A percentile compares a stretch with the other conserved stretches of the same genome.
Evolutionary conservation across 2,888 invertebrate genomes (phyloP).

Genomic region (Aphelenchoides bicaudatus): DNA sequence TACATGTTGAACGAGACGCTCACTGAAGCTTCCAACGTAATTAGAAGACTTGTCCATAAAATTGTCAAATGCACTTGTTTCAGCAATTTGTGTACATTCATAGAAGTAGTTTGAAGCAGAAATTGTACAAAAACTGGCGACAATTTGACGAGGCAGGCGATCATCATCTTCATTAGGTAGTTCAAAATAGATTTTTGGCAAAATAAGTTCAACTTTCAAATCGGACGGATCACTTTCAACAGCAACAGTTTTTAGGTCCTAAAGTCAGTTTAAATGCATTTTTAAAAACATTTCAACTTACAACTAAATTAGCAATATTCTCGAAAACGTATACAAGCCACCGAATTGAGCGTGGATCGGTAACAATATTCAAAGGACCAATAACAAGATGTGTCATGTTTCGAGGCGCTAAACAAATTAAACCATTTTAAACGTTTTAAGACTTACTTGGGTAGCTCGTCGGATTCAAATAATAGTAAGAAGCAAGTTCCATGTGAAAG

Average conservation of each 20-base stretch:
- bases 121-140: slow-evolving; percentile 77
- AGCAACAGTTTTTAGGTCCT: slow-evolving; percentile 30
- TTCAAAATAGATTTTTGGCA: slow-evolving; percentile 70
- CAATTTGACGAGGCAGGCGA: slow-evolving; percentile 73
- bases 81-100: slow-evolving; percentile 9
- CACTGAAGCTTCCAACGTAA: slow-evolving; percentile 7
- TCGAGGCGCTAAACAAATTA: slow-evolving; percentile 76
- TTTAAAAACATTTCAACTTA: slow-evolving; percentile 19
- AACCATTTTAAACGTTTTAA: not conserved
- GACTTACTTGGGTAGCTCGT: slow-evolving; percentile 16
- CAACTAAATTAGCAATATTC: slow-evolving; percentile 64
- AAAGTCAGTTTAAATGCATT: not conserved
- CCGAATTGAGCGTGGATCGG: slow-evolving; percentile 81
- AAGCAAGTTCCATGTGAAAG: slow-evolving; percentile 90
- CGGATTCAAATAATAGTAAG: slow-evolving; percentile 69
- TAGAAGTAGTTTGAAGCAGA: slow-evolving; percentile 70
- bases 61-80: slow-evolving; percentile 11
- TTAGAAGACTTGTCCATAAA: slow-evolving; percentile 11
- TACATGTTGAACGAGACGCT: slow-evolving; percentile 15
- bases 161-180: slow-evolving; percentile 70
- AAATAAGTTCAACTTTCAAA: slow-evolving; percentile 82
- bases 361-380: slow-evolving; percentile 80
- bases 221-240: slow-evolving; percentile 67
- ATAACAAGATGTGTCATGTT: slow-evolving; percentile 85
- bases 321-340: slow-evolving; percentile 91